Conservation (phyloP, 2,113 vertebrate genomes). For the Dermatemys mawii region DNA sequence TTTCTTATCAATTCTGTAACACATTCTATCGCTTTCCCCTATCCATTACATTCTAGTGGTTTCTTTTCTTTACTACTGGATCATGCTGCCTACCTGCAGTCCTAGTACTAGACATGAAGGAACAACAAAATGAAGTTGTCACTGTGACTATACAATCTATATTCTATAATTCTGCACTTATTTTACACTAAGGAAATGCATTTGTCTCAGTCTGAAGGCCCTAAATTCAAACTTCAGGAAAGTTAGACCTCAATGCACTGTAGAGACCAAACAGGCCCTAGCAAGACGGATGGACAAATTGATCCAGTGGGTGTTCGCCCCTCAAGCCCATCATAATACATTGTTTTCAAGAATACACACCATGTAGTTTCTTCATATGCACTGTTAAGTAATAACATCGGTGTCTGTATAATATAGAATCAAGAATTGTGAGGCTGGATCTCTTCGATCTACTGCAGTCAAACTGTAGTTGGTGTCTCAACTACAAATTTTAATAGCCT, state of each 20-base stretch:
- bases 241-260: neutral
- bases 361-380: neutral
- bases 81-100: neutral
- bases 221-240: neutral
- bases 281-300: neutral
- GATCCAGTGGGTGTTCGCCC: neutral
- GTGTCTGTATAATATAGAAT: neutral
- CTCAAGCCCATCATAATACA: neutral
- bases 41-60: neutral
- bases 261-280: neutral
- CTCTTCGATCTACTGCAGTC: neutral
- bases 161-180: neutral
- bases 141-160: neutral
- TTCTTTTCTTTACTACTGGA: neutral
- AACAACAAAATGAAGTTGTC: neutral
- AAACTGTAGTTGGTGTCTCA: neutral
- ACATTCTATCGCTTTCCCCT: neutral
- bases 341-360: neutral
- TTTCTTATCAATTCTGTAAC: too few relatives aligned
- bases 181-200: neutral
- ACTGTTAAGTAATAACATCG: neutral
- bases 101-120: neutral
- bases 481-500: neutral
- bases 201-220: neutral
- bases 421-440: neutral